Percentiles rank a stretch among this genome's conserved stretches.
These are phyloP conservation scores for Egretta garzetta DNA, from an alignment of 2,113 vertebrate genomes.

Conservation along the genomic window DNA sequence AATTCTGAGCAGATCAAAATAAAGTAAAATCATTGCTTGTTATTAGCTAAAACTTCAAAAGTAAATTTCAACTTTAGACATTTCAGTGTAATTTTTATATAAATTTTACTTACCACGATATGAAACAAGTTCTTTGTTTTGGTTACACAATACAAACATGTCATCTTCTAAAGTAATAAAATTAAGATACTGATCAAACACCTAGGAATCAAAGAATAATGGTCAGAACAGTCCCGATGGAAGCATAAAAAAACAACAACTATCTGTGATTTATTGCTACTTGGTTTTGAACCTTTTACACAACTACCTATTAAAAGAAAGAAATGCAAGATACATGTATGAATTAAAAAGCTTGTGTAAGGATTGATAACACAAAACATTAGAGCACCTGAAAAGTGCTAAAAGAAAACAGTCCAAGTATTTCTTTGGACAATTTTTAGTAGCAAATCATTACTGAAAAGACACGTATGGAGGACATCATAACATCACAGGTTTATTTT, in stretches of 20 bases:
- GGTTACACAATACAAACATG: slow-evolving; percentile 96
- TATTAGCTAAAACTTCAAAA: neutral
- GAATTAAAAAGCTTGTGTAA: neutral
- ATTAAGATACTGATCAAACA: slow-evolving; percentile 98
- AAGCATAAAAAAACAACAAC: neutral
- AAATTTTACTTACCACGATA: slow-evolving; percentile 87
- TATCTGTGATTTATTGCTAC: neutral
- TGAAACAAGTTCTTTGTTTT: slow-evolving; percentile 95
- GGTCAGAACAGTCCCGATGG: neutral
- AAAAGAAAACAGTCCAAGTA: neutral
- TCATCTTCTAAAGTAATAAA: slow-evolving; percentile 99
- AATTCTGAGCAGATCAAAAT: neutral
- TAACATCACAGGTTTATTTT: neutral
- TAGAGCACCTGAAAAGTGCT: neutral
- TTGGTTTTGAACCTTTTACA: neutral
- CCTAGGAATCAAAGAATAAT: slow-evolving; percentile 74
- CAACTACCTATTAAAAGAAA: neutral
- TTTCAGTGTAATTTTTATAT: neutral
- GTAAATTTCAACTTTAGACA: neutral
- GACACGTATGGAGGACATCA: neutral
- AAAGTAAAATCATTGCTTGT: neutral
- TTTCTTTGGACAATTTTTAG: neutral
- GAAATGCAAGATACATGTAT: neutral
- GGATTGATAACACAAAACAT: neutral
- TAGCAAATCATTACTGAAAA: neutral